Percentiles rank a stretch among this genome's conserved stretches.
Evolutionary conservation across 2,888 invertebrate species (phyloP).

Genomic region (Cephus pulcher): DNA sequence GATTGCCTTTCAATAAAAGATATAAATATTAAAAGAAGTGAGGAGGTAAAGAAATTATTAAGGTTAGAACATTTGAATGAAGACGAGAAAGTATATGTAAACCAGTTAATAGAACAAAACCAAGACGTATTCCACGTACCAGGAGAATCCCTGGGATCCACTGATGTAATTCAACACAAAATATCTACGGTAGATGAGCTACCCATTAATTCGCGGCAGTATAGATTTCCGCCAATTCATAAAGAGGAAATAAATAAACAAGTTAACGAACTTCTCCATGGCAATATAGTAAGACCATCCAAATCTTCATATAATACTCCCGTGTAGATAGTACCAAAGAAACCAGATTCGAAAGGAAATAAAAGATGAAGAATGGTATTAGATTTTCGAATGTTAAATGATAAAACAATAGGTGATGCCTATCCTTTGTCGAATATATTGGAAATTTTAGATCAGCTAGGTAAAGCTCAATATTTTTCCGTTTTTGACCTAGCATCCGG

Average conservation of each 20-base stretch:
- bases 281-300: slow-evolving; percentile 20
- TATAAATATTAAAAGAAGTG: too few relatives aligned
- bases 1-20: too few relatives aligned
- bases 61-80: too few relatives aligned
- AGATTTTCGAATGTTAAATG: slow-evolving; percentile 29
- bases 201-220: slow-evolving; percentile 26
- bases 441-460: slow-evolving; percentile 41
- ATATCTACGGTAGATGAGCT: slow-evolving; percentile 18
- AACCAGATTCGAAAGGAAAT: slow-evolving; percentile 28
- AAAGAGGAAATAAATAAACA: slow-evolving; percentile 14
- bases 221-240: slow-evolving; percentile 24
- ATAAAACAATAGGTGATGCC: slow-evolving; percentile 28
- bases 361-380: slow-evolving; percentile 26
- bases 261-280: slow-evolving; percentile 19
- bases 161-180: too few relatives aligned
- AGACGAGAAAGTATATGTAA: too few relatives aligned
- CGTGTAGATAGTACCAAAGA: slow-evolving; percentile 35
- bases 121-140: too few relatives aligned
- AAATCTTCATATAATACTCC: slow-evolving; percentile 27
- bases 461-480: slow-evolving; percentile 38
- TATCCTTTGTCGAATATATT: slow-evolving; percentile 39
- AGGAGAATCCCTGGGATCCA: too few relatives aligned
- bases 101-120: too few relatives aligned
- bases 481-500: slow-evolving; percentile 43
- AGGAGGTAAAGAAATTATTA: too few relatives aligned